Percentiles rank a stretch among this genome's conserved stretches.
Conservation (phyloP, 1,140 invertebrate species). For the Trichonephila clavipes region DNA sequence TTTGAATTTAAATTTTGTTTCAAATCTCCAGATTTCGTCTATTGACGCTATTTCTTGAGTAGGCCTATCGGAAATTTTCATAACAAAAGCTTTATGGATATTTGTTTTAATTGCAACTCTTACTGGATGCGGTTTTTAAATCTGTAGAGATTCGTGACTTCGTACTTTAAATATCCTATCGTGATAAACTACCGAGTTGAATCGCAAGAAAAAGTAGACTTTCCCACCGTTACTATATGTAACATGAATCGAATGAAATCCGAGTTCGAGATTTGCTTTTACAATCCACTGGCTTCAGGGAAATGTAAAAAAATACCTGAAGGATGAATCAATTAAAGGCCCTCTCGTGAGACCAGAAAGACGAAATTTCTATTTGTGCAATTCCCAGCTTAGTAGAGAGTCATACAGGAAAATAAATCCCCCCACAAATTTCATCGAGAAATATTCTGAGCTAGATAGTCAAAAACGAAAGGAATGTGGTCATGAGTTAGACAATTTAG, state of each 20-base stretch:
- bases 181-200: background rate
- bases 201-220: background rate
- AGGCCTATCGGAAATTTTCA: background rate
- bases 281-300: background rate
- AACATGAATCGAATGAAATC: slow-evolving; percentile 41
- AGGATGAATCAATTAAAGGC: too few species aligned
- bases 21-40: slow-evolving; percentile 25
- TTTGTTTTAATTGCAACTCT: background rate
- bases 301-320: background rate
- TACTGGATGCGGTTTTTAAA: slow-evolving; percentile 26
- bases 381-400: too few species aligned
- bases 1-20: too few species aligned
- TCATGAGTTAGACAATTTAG: background rate
- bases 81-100: slow-evolving; percentile 34
- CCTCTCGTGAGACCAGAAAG: background rate
- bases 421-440: background rate
- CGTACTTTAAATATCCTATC: slow-evolving; percentile 36
- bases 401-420: background rate
- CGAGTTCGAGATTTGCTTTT: background rate
- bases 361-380: background rate
- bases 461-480: background rate
- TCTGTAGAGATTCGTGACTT: background rate
- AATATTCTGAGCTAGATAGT: background rate
- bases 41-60: slow-evolving; percentile 26
- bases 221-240: slow-evolving; percentile 63